Conservation (phyloP, 1,140 invertebrate species). For the Augochlora pura region DNA sequence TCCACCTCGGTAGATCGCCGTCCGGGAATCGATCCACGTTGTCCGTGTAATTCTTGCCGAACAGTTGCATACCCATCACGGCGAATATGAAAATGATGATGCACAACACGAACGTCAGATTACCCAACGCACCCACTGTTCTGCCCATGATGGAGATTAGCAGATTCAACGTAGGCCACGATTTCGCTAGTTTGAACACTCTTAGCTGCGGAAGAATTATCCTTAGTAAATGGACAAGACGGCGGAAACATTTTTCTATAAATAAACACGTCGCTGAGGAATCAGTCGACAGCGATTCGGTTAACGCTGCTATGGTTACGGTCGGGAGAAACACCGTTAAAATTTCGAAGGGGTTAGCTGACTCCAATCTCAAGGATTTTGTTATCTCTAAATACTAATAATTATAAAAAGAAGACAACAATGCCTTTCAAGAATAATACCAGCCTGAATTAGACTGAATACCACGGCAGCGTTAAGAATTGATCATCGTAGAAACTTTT, state of each 20-base stretch:
- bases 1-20: slow-evolving; percentile 89
- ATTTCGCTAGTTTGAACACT: slow-evolving; percentile 99
- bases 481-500: background rate
- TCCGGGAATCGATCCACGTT: slow-evolving; percentile 92
- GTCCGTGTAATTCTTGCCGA: slow-evolving; percentile 93
- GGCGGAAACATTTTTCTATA: too few species aligned
- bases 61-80: slow-evolving; percentile 96
- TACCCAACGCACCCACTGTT: slow-evolving; percentile 98
- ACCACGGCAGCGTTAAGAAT: too few species aligned
- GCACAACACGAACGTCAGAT: slow-evolving; percentile 93
- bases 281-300: too few species aligned
- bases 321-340: too few species aligned
- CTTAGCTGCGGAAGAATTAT: slow-evolving; percentile 86
- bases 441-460: too few species aligned
- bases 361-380: too few species aligned
- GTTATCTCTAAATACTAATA: too few species aligned
- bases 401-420: too few species aligned
- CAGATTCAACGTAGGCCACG: slow-evolving; percentile 98
- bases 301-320: too few species aligned
- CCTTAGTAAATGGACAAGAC: background rate
- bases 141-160: slow-evolving; percentile 99
- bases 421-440: too few species aligned
- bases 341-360: too few species aligned
- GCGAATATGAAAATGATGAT: slow-evolving; percentile 97
- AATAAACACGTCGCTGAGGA: too few species aligned